Evolutionary conservation across 1,140 invertebrate genomes (phyloP).

Genomic region (Cotesia typhae): DNA sequence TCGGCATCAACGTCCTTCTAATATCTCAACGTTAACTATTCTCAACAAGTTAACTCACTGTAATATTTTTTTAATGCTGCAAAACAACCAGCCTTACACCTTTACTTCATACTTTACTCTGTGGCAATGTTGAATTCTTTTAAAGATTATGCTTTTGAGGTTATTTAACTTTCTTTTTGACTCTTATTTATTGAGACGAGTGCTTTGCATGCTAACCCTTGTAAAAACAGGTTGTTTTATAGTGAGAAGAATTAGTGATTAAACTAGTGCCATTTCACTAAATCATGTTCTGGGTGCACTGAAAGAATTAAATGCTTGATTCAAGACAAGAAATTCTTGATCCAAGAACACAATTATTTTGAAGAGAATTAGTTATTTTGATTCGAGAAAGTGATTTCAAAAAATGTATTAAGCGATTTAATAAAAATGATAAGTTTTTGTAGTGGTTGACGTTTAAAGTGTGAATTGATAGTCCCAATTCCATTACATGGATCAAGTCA

Average conservation of each 20-base stretch:
- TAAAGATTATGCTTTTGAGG: neutral
- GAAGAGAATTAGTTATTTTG: no score
- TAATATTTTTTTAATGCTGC: constrained; percentile 9
- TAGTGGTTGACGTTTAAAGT: neutral
- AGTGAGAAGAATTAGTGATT: neutral
- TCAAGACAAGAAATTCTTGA: no score
- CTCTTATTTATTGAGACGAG: constrained; percentile 24
- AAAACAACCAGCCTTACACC: neutral
- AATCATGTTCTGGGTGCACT: no score
- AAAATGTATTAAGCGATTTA: no score
- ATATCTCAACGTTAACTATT: constrained; percentile 24
- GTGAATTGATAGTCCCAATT: no score
- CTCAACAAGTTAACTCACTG: constrained; percentile 12
- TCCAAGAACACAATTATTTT: no score
- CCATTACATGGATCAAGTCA: no score
- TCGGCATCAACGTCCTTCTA: constrained; percentile 36
- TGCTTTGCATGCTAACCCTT: constrained; percentile 18
- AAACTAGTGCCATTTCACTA: no score
- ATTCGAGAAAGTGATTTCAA: no score
- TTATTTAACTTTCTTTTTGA: neutral
- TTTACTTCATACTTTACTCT: neutral
- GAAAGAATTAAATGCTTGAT: no score
- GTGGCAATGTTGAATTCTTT: neutral
- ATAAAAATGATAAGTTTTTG: neutral
- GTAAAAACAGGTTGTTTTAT: neutral